Conservation (phyloP, 2,797 vertebrate species). For the Scyliorhinus canicula region DNA sequence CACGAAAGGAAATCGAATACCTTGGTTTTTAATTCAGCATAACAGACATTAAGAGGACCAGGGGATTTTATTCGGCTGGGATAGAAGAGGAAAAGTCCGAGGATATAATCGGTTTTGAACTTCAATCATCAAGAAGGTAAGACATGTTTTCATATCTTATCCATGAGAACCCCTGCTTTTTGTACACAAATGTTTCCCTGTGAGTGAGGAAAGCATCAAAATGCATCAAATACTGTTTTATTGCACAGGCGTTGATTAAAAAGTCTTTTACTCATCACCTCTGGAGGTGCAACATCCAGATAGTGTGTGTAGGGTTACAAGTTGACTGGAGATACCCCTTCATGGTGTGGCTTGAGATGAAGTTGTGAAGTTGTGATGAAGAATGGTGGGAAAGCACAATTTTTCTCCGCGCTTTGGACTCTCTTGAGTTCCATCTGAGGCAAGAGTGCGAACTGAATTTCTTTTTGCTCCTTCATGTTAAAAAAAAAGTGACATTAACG, state of each 20-base stretch:
- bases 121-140: conserved; percentile 24
- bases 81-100: background rate
- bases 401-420: background rate
- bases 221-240: background rate
- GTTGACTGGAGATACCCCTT: background rate
- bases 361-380: background rate
- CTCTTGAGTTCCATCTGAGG: background rate
- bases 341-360: background rate
- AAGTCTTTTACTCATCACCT: background rate
- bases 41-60: background rate
- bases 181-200: background rate
- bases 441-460: background rate
- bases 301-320: background rate
- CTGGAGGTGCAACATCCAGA: background rate
- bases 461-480: background rate
- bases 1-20: background rate
- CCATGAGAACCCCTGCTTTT: background rate
- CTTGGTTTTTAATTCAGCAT: background rate
- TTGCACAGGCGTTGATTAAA: background rate
- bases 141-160: background rate
- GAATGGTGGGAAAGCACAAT: background rate
- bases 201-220: background rate
- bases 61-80: conserved; percentile 33
- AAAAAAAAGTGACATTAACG: background rate
- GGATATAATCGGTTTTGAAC: conserved; percentile 10